phyloP scores from a whole-genome alignment of 2,113 vertebrate species.

The Melanostigma gelatinosum region DNA sequence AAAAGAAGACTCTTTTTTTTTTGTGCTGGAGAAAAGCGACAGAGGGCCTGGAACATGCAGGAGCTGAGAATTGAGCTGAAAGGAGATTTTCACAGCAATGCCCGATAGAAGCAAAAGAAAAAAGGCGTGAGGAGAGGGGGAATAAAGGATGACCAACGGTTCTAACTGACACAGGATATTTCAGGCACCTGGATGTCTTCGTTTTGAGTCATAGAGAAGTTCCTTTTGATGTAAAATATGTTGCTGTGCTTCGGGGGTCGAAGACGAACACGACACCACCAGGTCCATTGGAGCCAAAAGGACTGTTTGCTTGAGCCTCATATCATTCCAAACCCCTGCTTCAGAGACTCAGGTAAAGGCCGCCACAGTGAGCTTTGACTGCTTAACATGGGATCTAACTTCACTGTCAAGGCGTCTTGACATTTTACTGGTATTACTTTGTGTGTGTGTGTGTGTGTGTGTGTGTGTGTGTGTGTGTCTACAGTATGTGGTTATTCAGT shows the following conservation, averaged over 20 bases:
- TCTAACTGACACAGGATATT: not conserved
- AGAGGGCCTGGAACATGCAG: slow-evolving; percentile 15
- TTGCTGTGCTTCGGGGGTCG: slow-evolving; percentile 78
- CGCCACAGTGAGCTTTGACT: not conserved
- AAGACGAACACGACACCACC: slow-evolving; percentile 54
- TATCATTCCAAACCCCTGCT: slow-evolving; percentile 64
- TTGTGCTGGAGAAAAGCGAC: slow-evolving; percentile 6
- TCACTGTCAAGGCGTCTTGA: not conserved
- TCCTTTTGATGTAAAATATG: slow-evolving; percentile 42
- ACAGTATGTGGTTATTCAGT: not conserved
- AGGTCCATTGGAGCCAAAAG: slow-evolving; percentile 59
- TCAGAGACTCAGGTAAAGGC: slow-evolving; percentile 76
- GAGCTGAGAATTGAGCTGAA: slow-evolving; percentile 11
- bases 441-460: not conserved
- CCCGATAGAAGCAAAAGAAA: not conserved
- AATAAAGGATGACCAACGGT: slow-evolving; percentile 3
- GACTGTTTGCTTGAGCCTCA: slow-evolving; percentile 67
- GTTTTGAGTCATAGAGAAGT: slow-evolving; percentile 1
- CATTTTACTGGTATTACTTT: not conserved
- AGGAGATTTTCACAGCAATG: slow-evolving; percentile 16
- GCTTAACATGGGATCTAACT: not conserved
- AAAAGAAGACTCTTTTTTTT: not conserved
- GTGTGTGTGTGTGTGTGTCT: not conserved
- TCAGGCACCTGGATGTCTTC: slow-evolving; percentile 20
- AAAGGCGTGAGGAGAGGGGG: not conserved